Conservation (phyloP, 2,113 vertebrate genomes). For the Thryonomys swinderianus region DNA sequence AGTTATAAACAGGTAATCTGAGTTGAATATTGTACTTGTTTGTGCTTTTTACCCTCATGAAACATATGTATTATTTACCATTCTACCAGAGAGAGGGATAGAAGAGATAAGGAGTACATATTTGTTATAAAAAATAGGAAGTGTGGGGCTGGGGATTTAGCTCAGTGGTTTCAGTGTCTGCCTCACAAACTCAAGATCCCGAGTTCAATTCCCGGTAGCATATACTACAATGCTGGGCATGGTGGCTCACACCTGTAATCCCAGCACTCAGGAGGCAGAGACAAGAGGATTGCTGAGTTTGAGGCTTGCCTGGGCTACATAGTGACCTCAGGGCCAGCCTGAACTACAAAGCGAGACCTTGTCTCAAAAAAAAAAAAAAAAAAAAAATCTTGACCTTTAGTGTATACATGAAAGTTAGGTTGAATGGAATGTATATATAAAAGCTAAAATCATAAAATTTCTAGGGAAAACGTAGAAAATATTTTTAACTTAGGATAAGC, state of each 20-base stretch:
- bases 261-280: too few species aligned
- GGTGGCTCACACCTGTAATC: too few species aligned
- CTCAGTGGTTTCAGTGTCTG: too few species aligned
- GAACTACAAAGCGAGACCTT: too few species aligned
- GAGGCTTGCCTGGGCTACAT: too few species aligned
- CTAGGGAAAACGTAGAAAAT: not conserved
- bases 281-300: too few species aligned
- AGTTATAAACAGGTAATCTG: constrained; percentile 91
- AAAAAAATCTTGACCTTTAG: not conserved
- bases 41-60: not conserved
- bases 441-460: constrained; percentile 18
- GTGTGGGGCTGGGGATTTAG: not conserved
- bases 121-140: constrained; percentile 18
- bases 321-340: too few species aligned
- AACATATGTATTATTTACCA: constrained; percentile 22
- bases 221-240: too few species aligned
- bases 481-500: not conserved
- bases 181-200: too few species aligned
- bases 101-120: not conserved
- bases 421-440: constrained; percentile 23
- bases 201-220: too few species aligned
- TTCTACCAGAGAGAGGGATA: not conserved
- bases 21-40: constrained; percentile 25
- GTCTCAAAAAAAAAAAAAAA: too few species aligned
- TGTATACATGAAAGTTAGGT: constrained; percentile 13